Evolutionary conservation across 2,888 invertebrate species (phyloP), one percentile per base, ranked within the genome.

Genomic region (Agapetus fuscipes): DNA sequence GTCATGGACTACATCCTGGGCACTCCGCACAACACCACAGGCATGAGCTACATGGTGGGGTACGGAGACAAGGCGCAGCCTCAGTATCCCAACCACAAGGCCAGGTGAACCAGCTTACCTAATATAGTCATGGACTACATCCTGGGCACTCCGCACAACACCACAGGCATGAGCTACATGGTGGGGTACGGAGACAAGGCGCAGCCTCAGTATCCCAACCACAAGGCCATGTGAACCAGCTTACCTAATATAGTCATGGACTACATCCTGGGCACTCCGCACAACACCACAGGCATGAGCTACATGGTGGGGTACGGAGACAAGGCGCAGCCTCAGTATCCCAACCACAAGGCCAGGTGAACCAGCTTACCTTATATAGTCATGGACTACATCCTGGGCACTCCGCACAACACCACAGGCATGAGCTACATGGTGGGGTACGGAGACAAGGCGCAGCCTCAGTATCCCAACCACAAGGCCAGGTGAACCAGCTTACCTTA

Each of bases 91-190:
- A 66, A 71, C 48, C 73, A 74, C 51, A 63, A 71, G 3, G 68
- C 73, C 2, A 69, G 65, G 66, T 68, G n/a, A n/a, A n/a, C n/a
- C n/a, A n/a, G n/a, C n/a, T n/a, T n/a, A n/a, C n/a, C n/a, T n/a
- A n/a, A n/a, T n/a, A n/a, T n/a, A n/a, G n/a, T n/a, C n/a, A n/a
- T 74, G 32, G 56, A 67, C 47, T 74, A 74, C 50, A 70, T 72
- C 52, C 56, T 74, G 14, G 73, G 74, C 4, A n/a, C n/a, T n/a
- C n/a, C n/a, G n/a, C n/a, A n/a, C n/a, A n/a, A n/a, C n/a, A 63
- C 66, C 11, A 53, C 55, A 45, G 73, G 73, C 3, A 59, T 64
- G 31, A 73, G 72, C 51, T 75, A 56, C 52, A 64, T 74, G 0
- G 64, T 73, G 10, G 74, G 74, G 2, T 74, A 65, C 53, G 74